Evolutionary conservation across 2,888 invertebrate species (phyloP), one percentile per base, ranked within the genome.

Genomic region (Siphonodentalium dalli): DNA sequence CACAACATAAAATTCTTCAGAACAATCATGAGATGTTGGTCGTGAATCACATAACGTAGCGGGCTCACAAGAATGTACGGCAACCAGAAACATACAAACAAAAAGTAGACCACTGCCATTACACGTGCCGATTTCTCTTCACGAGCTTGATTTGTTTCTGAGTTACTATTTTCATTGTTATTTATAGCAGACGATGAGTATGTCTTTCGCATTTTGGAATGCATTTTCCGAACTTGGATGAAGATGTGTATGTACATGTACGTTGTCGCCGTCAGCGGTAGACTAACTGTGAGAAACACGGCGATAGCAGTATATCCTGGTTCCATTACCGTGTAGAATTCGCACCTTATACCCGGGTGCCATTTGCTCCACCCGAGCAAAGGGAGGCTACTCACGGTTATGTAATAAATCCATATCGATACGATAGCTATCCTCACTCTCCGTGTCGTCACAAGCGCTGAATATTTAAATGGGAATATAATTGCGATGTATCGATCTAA

Each of bases 401-500:
- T 18, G 26, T 58, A 43, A 37, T 62, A 65, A 3, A 55, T 29
- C 67, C 67, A 67, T 28, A 64, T n/a, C 33, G 50, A 8, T 1
- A 34, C 23, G 2, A 67, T 53, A 8, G 54, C 45, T 1, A 45
- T 15, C 20, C 47, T 55, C 2, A 58, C 61, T 20, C 48, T 60
- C 4, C 47, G 29, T 7, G 52, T 52, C 0, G 66, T 63, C 39
- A 62, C 54, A 9, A 55, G 28, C 20, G 44, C 21, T 2, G 31
- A 40, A 43, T 66, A 65, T 23, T 57, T 41, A 20, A 68, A 37
- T 2, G 67, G 67, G 31, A 50, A 62, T 5, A 64, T 37, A 9
- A 69, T 50, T 3, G 68, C 63, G 2, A 69, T 37, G 46, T 61
- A 69, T 3, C 69, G 59, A 33, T 69, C 69, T 1, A 61, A 26